Conservation (phyloP, 2,888 invertebrate genomes). For the Platerodrilus igneus region DNA sequence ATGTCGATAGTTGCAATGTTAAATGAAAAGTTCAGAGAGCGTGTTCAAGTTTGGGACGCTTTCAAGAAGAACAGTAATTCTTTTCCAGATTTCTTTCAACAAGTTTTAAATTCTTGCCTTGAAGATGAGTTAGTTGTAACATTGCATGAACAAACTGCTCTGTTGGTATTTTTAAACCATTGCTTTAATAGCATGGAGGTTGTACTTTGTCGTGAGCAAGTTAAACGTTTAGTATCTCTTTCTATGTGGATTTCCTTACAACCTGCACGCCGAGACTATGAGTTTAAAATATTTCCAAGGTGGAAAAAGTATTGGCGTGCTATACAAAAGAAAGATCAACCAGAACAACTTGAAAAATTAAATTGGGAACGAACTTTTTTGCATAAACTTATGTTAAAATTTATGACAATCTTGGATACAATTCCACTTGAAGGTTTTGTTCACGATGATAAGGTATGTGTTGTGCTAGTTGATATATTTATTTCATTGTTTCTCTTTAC, state of each 20-base stretch:
- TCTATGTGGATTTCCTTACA: conserved; percentile 92
- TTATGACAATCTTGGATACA: conserved; percentile 73
- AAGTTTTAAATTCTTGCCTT: conserved; percentile 71
- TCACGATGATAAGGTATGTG: conserved; percentile 53
- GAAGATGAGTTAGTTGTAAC: conserved; percentile 53
- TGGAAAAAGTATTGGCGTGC: conserved; percentile 91
- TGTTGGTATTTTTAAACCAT: conserved; percentile 90
- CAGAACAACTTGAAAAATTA: conserved; percentile 62
- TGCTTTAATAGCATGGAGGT: conserved; percentile 98
- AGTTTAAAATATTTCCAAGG: conserved; percentile 80
- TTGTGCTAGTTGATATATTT: background rate
- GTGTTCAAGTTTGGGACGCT: conserved; percentile 94
- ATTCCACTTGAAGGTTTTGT: conserved; percentile 62
- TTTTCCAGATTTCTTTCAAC: conserved; percentile 78
- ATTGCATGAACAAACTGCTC: conserved; percentile 75
- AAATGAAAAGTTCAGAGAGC: conserved; percentile 96
- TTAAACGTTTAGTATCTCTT: conserved; percentile 81
- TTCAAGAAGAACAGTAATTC: conserved; percentile 74
- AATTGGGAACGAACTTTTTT: conserved; percentile 86
- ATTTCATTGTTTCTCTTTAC: conserved; percentile 19
- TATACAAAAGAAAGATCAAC: conserved; percentile 79
- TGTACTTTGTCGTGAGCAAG: conserved; percentile 86
- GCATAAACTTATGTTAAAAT: conserved; percentile 80
- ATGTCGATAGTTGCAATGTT: conserved; percentile 98
- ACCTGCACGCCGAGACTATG: conserved; percentile 75